Evolutionary conservation across 1,140 invertebrate genomes (phyloP).

Genomic region (Drosophila eugracilis): DNA sequence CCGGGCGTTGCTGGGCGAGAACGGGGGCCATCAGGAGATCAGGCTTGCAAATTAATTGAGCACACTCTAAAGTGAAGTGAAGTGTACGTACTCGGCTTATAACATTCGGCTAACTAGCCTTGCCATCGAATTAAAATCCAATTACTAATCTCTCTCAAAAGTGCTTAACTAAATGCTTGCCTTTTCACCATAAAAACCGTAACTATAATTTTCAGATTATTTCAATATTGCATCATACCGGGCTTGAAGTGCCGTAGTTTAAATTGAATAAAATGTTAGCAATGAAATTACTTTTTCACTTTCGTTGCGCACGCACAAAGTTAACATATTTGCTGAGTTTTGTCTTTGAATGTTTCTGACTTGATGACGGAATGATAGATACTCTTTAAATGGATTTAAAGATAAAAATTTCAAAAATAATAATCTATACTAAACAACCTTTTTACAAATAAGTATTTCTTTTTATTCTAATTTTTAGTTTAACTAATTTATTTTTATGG

Average conservation of each 20-base stretch:
- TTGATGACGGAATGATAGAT: too few relatives aligned
- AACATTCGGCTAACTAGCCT: slow-evolving; percentile 14
- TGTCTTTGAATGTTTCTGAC: too few relatives aligned
- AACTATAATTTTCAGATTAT: background rate
- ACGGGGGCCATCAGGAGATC: slow-evolving; percentile 12
- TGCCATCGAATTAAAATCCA: background rate
- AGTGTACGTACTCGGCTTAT: slow-evolving; percentile 8
- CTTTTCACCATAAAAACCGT: background rate
- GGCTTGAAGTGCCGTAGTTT: slow-evolving; percentile 15
- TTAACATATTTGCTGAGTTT: background rate
- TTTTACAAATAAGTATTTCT: background rate
- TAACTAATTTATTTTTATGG: background rate
- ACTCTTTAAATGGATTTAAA: too few relatives aligned
- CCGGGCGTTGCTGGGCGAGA: background rate
- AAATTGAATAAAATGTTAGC: slow-evolving; percentile 20
- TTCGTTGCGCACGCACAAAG: slow-evolving; percentile 46
- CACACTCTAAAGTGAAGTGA: slow-evolving; percentile 31
- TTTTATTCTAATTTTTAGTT: background rate
- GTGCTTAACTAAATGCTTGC: background rate
- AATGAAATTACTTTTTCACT: slow-evolving; percentile 55
- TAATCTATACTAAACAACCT: background rate
- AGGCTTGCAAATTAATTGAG: slow-evolving; percentile 38
- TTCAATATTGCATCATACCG: slow-evolving; percentile 8
- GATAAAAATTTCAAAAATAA: too few relatives aligned
- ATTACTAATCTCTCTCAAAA: slow-evolving; percentile 1